Percentiles rank a stretch among this genome's conserved stretches.
phyloP scores from a whole-genome alignment of 1,140 invertebrate species.

The Bombyx mandarina region DNA sequence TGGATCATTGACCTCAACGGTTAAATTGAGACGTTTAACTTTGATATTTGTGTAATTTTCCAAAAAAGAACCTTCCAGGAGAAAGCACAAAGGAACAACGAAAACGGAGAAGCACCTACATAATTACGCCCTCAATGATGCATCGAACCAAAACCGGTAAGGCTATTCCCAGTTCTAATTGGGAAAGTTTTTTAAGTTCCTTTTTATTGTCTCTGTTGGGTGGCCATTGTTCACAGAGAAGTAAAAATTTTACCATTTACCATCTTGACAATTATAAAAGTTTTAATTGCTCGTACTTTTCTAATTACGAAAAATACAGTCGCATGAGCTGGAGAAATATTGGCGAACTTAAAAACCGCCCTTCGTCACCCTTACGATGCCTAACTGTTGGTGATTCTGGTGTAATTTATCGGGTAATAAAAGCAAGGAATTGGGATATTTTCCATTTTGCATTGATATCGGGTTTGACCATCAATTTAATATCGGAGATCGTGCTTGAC shows the following conservation, averaged over 20 bases:
- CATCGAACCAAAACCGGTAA: conserved; percentile 35
- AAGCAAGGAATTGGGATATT: neutral
- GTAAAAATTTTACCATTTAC: conserved; percentile 49
- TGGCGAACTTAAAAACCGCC: conserved; percentile 24
- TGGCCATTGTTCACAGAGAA: conserved; percentile 53
- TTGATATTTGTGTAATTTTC: too few relatives aligned
- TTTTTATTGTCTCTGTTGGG: conserved; percentile 53
- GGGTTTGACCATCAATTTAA: too few relatives aligned
- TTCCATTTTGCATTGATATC: too few relatives aligned
- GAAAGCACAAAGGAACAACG: neutral
- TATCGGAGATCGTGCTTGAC: too few relatives aligned
- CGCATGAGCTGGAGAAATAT: conserved; percentile 48
- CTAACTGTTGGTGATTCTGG: conserved; percentile 10
- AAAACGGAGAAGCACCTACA: neutral
- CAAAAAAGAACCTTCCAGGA: too few relatives aligned
- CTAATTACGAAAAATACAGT: conserved; percentile 62
- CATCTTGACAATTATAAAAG: conserved; percentile 66
- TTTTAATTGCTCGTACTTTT: conserved; percentile 67
- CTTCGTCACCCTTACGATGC: conserved; percentile 18
- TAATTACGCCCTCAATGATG: conserved; percentile 10
- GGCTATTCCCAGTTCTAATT: conserved; percentile 45
- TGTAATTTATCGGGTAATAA: conserved; percentile 3
- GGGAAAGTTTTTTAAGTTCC: conserved; percentile 55
- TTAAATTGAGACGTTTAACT: too few relatives aligned
- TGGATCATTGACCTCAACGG: too few relatives aligned